A percentile compares a stretch with the other conserved stretches of the same genome.
These are phyloP conservation scores for Spilosoma lubricipeda DNA, from an alignment of 2,888 invertebrate genomes.

Conservation along the genomic window DNA sequence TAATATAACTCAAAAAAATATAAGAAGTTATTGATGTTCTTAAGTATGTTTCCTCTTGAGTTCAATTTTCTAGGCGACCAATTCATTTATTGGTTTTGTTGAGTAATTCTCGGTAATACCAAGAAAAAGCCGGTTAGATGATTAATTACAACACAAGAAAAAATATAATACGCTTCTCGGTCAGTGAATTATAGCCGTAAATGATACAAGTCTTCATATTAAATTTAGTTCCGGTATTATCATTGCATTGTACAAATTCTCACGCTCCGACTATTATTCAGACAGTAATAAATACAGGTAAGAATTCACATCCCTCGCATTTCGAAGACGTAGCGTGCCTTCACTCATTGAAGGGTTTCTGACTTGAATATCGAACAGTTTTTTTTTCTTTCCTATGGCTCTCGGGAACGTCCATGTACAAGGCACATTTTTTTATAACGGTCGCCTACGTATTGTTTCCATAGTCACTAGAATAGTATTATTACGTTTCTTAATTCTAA, in stretches of 20 bases:
- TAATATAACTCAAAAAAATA: neutral
- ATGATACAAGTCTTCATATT: neutral
- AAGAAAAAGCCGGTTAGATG: neutral
- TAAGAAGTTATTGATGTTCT: no score
- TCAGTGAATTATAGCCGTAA: neutral
- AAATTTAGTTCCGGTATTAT: neutral
- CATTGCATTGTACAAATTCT: constrained; percentile 3
- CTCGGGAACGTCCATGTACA: constrained; percentile 31
- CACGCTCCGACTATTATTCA: constrained; percentile 9
- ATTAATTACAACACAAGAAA: neutral
- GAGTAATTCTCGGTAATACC: neutral
- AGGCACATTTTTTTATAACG: constrained; percentile 28
- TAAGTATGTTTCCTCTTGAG: neutral
- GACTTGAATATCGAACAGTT: constrained; percentile 34
- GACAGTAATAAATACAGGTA: constrained; percentile 32
- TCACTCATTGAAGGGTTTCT: constrained; percentile 41
- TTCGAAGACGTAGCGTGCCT: constrained; percentile 29
- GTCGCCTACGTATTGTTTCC: neutral
- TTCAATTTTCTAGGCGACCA: neutral
- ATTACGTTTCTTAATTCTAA: neutral
- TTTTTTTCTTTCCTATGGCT: constrained; percentile 25
- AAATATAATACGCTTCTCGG: neutral
- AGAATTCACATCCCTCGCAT: constrained; percentile 27
- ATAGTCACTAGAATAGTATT: neutral
- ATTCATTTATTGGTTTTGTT: neutral